Evolutionary conservation across 2,888 invertebrate species (phyloP).

Genomic region (Cabera pusaria): DNA sequence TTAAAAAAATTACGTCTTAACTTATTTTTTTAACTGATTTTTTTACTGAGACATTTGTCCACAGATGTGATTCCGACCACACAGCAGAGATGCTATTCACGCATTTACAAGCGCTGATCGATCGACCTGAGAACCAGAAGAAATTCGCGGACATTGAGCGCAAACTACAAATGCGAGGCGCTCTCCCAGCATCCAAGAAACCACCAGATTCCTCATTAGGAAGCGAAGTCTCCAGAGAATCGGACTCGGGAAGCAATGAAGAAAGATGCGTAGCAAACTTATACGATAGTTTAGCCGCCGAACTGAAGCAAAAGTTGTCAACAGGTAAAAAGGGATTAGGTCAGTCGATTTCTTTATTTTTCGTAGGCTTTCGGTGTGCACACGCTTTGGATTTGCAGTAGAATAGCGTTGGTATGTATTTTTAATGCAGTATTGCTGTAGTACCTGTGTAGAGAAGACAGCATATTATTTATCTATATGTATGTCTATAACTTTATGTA

Average conservation of each 20-base stretch:
- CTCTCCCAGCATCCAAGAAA: constrained; percentile 84
- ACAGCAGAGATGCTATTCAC: constrained; percentile 94
- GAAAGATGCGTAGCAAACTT: constrained; percentile 88
- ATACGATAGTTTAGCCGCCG: constrained; percentile 96
- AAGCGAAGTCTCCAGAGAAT: constrained; percentile 88
- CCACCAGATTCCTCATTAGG: constrained; percentile 89
- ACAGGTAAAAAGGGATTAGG: constrained; percentile 80
- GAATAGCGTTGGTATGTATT: constrained; percentile 37
- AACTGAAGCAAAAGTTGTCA: constrained; percentile 88
- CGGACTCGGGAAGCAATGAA: constrained; percentile 88
- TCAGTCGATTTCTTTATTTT: constrained; percentile 60
- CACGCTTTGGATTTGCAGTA: constrained; percentile 39
- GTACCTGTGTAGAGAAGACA: too few relatives aligned
- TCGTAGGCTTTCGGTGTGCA: constrained; percentile 39
- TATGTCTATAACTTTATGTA: too few relatives aligned
- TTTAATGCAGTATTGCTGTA: background rate
- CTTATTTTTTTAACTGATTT: too few relatives aligned
- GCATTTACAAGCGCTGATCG: constrained; percentile 91
- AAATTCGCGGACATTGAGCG: constrained; percentile 92
- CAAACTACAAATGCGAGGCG: constrained; percentile 79
- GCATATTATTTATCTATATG: too few relatives aligned
- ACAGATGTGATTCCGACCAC: constrained; percentile 93
- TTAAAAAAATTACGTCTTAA: too few relatives aligned
- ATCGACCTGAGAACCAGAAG: constrained; percentile 93
- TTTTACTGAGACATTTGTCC: constrained; percentile 23